These are phyloP conservation scores for Dasyornis broadbenti DNA, from an alignment of 2,113 vertebrate species.

Conservation along the genomic window DNA sequence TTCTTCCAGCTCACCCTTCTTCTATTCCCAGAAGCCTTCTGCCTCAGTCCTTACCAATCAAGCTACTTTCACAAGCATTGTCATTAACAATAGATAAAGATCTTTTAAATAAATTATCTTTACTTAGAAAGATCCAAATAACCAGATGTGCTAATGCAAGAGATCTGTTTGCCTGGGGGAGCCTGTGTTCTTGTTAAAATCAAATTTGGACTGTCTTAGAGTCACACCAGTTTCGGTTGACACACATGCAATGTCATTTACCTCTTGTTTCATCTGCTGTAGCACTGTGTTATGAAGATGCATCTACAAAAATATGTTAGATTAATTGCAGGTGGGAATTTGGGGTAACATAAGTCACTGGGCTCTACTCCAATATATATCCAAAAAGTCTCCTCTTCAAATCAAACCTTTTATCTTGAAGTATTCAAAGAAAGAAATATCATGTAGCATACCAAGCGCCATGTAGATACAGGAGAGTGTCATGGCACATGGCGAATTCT, in stretches of 20 bases:
- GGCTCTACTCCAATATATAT: not conserved
- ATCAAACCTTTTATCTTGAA: not conserved
- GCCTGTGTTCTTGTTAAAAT: not conserved
- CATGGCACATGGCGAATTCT: accelerated
- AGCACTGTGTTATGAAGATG: not conserved
- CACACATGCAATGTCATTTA: not conserved
- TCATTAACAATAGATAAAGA: constrained; percentile 39
- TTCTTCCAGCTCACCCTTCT: not conserved
- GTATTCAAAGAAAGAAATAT: not conserved
- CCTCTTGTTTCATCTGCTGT: not conserved
- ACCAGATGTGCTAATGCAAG: not conserved
- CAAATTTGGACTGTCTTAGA: not conserved
- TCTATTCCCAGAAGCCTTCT: constrained; percentile 3
- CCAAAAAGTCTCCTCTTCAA: not conserved
- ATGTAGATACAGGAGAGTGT: not conserved
- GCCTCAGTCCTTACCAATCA: not conserved
- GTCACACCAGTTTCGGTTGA: not conserved
- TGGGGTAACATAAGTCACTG: accelerated
- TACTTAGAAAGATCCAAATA: not conserved
- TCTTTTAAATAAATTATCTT: constrained; percentile 3
- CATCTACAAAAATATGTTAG: not conserved
- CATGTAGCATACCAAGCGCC: not conserved
- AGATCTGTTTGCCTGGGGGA: not conserved
- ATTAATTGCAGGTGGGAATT: not conserved
- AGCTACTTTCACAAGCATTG: not conserved